Base-by-base conservation (phyloP, 2,797 vertebrate species). In the Simalia tracyae region DNA sequence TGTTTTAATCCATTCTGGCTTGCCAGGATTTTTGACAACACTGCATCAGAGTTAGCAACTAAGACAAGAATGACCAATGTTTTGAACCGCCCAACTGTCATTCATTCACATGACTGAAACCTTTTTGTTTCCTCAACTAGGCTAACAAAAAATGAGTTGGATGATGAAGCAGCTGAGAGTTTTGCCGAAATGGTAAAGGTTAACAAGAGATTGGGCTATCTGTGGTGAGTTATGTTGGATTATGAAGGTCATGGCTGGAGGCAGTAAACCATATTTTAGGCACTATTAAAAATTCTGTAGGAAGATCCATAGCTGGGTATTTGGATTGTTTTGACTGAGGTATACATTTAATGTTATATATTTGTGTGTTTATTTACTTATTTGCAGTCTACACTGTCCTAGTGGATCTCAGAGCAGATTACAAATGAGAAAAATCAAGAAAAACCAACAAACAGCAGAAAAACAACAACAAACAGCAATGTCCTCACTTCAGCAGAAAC, bases 91-190 rank as follows among this genome's bases (percentile, higher is more conserved):
- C 31, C 50, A 56, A 28, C 57, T 84, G 72, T 90, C 94, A 95
- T 94, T 59, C 26, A 72, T 60, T 86, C 26, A 84, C 59, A 5
- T 61, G 84, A 95, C 66, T 17, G n/a, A 90, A 72, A 93, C 92
- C 42, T 0, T 89, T 91, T 56, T 92, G 76, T 59, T 57, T 91
- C 92, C 90, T 64, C 88, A 84, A 86, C 93, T 87, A 99, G 99
- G 99, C 93, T 99, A 95, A 98, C 99, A 95, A 98, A 99, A 97
- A 99, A 99, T 0, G 96, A 98, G 46, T 88, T 99, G 76, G 97
- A 97, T 7, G 99, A 99, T 57, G 98, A 98, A 88, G 98, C 97
- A 1, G 98, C 98, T 1, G 95, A 97, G 92, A 97, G 97, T 93
- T 96, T 99, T 93, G 98, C 98, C 9, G 97, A 98, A 93, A 96